These are phyloP conservation scores for Pygocentrus nattereri DNA, from an alignment of 2,797 vertebrate genomes.

Conservation along the genomic window DNA sequence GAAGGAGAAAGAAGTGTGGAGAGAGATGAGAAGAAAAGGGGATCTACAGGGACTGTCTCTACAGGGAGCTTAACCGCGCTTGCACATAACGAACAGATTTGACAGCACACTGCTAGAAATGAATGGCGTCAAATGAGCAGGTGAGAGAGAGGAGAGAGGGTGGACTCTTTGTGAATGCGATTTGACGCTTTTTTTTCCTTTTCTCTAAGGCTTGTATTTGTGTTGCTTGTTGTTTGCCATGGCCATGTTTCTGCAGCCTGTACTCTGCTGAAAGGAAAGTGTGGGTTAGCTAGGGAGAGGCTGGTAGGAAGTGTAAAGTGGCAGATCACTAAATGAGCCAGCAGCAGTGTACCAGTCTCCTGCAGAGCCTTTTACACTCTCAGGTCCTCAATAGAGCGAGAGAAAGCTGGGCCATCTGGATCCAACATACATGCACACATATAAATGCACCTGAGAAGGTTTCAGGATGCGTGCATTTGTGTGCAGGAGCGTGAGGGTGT, in stretches of 20 bases:
- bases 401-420: slow-evolving; percentile 26
- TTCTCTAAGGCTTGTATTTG: not conserved
- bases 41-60: slow-evolving; percentile 9
- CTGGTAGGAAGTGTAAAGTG: not conserved
- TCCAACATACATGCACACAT: slow-evolving; percentile 21
- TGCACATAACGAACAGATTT: slow-evolving; percentile 27
- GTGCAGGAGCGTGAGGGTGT: slow-evolving; percentile 3
- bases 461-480: not conserved
- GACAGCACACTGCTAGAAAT: slow-evolving; percentile 17
- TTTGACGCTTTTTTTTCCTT: not conserved
- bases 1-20: not conserved
- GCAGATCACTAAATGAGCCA: slow-evolving; percentile 22
- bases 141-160: not conserved
- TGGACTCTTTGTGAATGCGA: not conserved
- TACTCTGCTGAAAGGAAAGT: not conserved
- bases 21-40: slow-evolving; percentile 11
- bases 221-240: not conserved
- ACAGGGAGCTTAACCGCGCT: slow-evolving; percentile 29
- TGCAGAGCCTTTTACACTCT: slow-evolving; percentile 11
- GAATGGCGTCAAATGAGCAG: slow-evolving; percentile 32
- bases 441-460: not conserved
- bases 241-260: not conserved
- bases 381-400: slow-evolving; percentile 8
- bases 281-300: not conserved
- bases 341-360: slow-evolving; percentile 11